Base-by-base conservation (phyloP, 1,140 invertebrate species). In the Euwallacea fornicatus region DNA sequence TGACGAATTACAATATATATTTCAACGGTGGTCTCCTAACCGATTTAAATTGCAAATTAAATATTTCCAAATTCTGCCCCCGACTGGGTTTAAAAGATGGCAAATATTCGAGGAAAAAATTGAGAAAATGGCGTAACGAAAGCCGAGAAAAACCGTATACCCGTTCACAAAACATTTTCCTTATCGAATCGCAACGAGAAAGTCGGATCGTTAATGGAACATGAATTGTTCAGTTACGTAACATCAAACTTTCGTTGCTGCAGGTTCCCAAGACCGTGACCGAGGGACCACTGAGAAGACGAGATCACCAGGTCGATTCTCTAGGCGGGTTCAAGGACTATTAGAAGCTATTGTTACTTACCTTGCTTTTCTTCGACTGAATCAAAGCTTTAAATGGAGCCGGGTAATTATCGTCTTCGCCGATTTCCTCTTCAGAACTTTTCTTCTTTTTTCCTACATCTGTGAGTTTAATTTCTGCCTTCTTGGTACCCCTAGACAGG, bases 371-470 rank as follows among this genome's bases (percentile, higher is more conserved):
- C 66, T 80, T 79, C 6, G 79, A 78, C 47, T 80, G 75, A 21
- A 81, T 71, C 59, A 81, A 74, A 2, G 79, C 78, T 66, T 81
- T 81, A 62, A 81, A 81, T 42, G 74, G 71, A 72, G 77, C 78
- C 7, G 80, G 80, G 71, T 81, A 81, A 56, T 81, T 81, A 66
- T 80, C 79, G 13, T 74, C 72, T 44, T 80, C 80, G 16, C 74
- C 77, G 16, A 80, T 73, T 7, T 79, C 76, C 53, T 81, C 80
- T 53, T 77, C 75, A 21, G 71, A 74, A 62, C 50, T 71, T 43
- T 76, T 77, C 21, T 71, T 77, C 13, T 72, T 73, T 63, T 58
- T 21, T 42, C 54, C 50, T 10, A 72, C 56, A 15, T 66, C 47
- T 59, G 16, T 41, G 44, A 67, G 53, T 59, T 75, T 73, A n/a